Percentiles rank a stretch among this genome's conserved stretches.
Evolutionary conservation across 2,888 invertebrate genomes (phyloP).

Genomic region (Mycalesis mineus): DNA sequence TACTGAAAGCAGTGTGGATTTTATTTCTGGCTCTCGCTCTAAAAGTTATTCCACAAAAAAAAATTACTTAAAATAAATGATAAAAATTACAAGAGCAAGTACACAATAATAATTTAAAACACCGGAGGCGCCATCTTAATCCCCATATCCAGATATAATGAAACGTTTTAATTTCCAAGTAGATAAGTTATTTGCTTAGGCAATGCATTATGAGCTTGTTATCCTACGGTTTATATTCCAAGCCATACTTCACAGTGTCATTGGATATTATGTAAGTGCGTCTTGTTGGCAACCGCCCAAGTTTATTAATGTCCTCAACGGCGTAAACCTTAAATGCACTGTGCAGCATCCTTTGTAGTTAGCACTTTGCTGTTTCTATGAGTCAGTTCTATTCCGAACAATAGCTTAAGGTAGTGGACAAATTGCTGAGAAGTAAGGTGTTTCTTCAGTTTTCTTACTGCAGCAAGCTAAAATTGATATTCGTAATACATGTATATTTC

Average conservation of each 20-base stretch:
- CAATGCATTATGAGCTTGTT: conserved; percentile 19
- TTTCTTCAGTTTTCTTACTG: too few species aligned
- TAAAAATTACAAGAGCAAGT: too few species aligned
- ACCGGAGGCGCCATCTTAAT: not conserved
- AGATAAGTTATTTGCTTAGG: conserved; percentile 10
- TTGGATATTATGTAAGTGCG: conserved; percentile 41
- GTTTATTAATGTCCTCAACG: conserved; percentile 53
- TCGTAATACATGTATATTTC: too few species aligned
- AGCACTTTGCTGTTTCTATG: conserved; percentile 1
- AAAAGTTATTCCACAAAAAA: too few species aligned
- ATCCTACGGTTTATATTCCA: conserved; percentile 22
- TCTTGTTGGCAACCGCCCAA: conserved; percentile 55
- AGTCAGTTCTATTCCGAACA: conserved; percentile 6
- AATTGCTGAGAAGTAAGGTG: not conserved
- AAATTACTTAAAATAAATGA: too few species aligned
- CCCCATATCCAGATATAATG: conserved; percentile 7
- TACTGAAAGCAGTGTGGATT: too few species aligned
- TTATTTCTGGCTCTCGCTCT: too few species aligned
- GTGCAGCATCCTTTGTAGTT: conserved; percentile 43
- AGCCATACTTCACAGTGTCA: conserved; percentile 27
- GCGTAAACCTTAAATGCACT: conserved; percentile 45
- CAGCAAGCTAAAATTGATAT: too few species aligned
- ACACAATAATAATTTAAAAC: not conserved
- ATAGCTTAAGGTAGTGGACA: not conserved
- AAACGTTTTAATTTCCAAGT: conserved; percentile 9